phyloP scores from a whole-genome alignment of 2,888 invertebrate genomes.

The Tinea semifulvella region DNA sequence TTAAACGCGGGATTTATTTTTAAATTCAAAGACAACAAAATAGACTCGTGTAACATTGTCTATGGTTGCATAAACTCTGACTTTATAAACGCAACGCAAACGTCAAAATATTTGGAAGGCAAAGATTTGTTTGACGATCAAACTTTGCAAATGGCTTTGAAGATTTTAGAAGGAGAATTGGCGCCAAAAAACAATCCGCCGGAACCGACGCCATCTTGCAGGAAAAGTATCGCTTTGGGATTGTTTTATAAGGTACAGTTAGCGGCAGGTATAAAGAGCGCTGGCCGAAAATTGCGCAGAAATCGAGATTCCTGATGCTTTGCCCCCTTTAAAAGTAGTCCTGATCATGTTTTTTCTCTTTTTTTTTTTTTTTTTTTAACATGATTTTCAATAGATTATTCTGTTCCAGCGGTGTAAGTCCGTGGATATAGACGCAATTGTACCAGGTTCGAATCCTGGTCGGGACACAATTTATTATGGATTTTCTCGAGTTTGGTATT shows the following conservation, averaged over 20 bases:
- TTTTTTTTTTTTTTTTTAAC: too few species aligned
- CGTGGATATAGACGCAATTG: too few species aligned
- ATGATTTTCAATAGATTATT: too few species aligned
- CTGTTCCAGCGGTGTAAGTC: too few species aligned
- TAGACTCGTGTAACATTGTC: constrained; percentile 65
- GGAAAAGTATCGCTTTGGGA: constrained; percentile 74
- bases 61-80: constrained; percentile 70
- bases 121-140: constrained; percentile 45
- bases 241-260: constrained; percentile 90
- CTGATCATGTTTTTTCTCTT: too few species aligned
- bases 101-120: constrained; percentile 59
- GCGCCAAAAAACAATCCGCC: constrained; percentile 70
- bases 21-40: constrained; percentile 39
- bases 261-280: too few species aligned
- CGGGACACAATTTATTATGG: too few species aligned
- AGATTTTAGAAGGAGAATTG: constrained; percentile 66
- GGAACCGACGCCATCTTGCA: constrained; percentile 73
- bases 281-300: too few species aligned
- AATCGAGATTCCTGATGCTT: too few species aligned
- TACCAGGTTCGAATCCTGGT: too few species aligned
- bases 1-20: constrained; percentile 80
- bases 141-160: constrained; percentile 57
- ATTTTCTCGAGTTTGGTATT: too few species aligned
- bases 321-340: too few species aligned
- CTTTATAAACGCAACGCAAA: constrained; percentile 64